These are phyloP conservation scores for Neotoma lepida DNA, from an alignment of 2,113 vertebrate species.

Conservation along the genomic window DNA sequence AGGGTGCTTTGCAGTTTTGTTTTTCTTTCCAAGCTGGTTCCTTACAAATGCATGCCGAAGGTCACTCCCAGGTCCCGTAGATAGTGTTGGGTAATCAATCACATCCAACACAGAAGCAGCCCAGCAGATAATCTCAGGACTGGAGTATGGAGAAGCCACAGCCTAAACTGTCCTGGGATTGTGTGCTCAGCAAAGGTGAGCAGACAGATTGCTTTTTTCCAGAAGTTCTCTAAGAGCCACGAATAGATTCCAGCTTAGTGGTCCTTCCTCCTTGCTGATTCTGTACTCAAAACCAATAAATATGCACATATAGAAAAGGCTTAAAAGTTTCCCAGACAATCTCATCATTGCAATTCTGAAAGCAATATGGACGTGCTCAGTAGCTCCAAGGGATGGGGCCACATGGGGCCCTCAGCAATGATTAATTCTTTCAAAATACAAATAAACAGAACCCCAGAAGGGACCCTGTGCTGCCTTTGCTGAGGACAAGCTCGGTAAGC, in stretches of 20 bases:
- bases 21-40: constrained; percentile 63
- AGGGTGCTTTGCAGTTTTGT: constrained; percentile 37
- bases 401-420: background rate
- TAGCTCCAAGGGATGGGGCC: background rate
- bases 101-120: background rate
- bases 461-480: background rate
- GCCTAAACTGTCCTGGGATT: too few species aligned
- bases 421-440: constrained; percentile 21
- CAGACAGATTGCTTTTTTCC: background rate
- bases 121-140: constrained; percentile 47
- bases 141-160: background rate
- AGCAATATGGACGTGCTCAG: constrained; percentile 8
- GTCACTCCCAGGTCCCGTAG: constrained; percentile 63
- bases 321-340: constrained; percentile 7
- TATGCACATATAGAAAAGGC: constrained; percentile 1
- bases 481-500: background rate
- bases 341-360: constrained; percentile 4
- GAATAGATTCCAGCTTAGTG: background rate
- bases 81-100: constrained; percentile 50
- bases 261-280: background rate
- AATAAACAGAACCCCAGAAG: background rate
- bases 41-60: constrained; percentile 72
- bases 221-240: background rate
- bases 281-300: constrained; percentile 11
- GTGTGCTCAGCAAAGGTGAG: background rate